These are phyloP conservation scores for Melanostoma scalare DNA, from an alignment of 2,888 invertebrate genomes.

Conservation along the genomic window DNA sequence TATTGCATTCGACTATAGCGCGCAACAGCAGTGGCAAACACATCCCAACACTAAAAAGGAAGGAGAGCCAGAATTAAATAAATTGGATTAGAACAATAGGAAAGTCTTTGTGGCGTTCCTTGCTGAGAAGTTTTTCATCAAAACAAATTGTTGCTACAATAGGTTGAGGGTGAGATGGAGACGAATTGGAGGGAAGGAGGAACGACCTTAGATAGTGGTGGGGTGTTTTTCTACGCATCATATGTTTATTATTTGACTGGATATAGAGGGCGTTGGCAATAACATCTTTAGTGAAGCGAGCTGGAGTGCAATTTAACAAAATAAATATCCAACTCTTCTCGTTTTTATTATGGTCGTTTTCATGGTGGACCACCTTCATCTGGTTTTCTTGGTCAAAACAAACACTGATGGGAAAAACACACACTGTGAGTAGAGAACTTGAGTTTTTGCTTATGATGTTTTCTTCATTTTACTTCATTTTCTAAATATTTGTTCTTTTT, in stretches of 20 bases:
- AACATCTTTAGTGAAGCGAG: slow-evolving; percentile 15
- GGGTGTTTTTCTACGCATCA: slow-evolving; percentile 65
- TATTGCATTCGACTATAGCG: slow-evolving; percentile 59
- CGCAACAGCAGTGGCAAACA: slow-evolving; percentile 65
- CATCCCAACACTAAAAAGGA: neutral
- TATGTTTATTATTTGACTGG: slow-evolving; percentile 63
- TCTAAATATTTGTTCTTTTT: neutral
- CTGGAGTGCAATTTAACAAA: slow-evolving; percentile 66
- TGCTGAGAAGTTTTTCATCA: slow-evolving; percentile 53
- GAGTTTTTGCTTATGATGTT: slow-evolving; percentile 31
- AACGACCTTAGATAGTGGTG: neutral
- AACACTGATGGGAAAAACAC: slow-evolving; percentile 27
- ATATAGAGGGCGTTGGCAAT: slow-evolving; percentile 6
- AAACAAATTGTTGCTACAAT: slow-evolving; percentile 39
- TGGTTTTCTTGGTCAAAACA: slow-evolving; percentile 43
- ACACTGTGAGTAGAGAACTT: slow-evolving; percentile 10
- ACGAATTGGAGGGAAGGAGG: slow-evolving; percentile 14
- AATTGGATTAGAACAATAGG: slow-evolving; percentile 70
- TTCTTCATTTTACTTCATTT: slow-evolving; percentile 1
- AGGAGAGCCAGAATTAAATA: slow-evolving; percentile 32
- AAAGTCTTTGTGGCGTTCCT: slow-evolving; percentile 58
- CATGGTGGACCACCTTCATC: slow-evolving; percentile 29
- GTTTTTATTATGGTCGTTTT: slow-evolving; percentile 32
- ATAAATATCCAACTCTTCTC: slow-evolving; percentile 54
- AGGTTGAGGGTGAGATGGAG: slow-evolving; percentile 2